Evolutionary conservation across 1,140 invertebrate species (phyloP).

Genomic region (Orius insidiosus): DNA sequence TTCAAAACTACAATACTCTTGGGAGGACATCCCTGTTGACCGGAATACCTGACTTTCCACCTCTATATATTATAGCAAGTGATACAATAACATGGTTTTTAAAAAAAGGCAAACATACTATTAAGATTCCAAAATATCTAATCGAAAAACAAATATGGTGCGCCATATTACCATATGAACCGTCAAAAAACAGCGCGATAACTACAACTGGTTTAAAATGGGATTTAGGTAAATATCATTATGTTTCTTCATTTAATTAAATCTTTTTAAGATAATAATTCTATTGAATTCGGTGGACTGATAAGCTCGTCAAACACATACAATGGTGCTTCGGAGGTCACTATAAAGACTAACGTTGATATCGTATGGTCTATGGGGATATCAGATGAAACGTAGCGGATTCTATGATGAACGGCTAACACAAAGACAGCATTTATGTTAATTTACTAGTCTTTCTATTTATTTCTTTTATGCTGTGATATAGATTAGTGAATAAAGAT

Average conservation of each 20-base stretch:
- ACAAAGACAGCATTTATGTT: too few species aligned
- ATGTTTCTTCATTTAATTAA: too few species aligned
- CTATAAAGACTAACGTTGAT: conserved; percentile 12
- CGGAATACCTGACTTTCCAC: neutral
- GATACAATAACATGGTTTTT: conserved; percentile 53
- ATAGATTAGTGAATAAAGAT: too few species aligned
- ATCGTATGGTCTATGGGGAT: conserved; percentile 18
- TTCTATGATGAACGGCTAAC: too few species aligned
- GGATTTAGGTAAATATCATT: conserved; percentile 49
- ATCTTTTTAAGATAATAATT: neutral
- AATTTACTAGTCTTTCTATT: too few species aligned
- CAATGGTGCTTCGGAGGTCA: conserved; percentile 10
- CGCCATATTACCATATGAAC: conserved; percentile 52
- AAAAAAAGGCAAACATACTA: conserved; percentile 40
- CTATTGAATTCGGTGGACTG: conserved; percentile 45
- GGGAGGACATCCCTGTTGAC: conserved; percentile 28
- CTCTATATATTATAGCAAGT: conserved; percentile 34
- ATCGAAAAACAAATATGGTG: conserved; percentile 40
- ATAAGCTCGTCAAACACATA: conserved; percentile 65
- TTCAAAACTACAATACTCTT: conserved; percentile 59
- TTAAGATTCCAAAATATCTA: conserved; percentile 38
- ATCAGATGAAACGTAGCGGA: too few species aligned
- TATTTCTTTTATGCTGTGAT: too few species aligned
- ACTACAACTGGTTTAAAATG: conserved; percentile 60
- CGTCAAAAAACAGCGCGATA: conserved; percentile 35